Evolutionary conservation across 2,888 invertebrate genomes (phyloP), one percentile per base, ranked within the genome.

Genomic region (Idaea straminata): DNA sequence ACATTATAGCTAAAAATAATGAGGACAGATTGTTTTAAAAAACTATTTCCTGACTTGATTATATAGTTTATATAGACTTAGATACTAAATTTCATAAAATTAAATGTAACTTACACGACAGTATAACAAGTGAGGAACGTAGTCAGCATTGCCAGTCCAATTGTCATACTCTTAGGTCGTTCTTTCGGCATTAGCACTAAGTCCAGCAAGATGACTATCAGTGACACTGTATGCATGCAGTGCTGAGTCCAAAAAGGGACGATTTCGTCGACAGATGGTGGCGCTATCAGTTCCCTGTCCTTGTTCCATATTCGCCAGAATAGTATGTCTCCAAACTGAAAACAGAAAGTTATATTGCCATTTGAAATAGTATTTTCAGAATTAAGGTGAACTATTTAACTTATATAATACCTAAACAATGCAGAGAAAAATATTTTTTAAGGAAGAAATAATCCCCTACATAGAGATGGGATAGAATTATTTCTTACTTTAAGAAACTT

Each of bases 261-360:
- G 1, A 83, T 69, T 0, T 75, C 74, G 35, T 89, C 87, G 0
- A 85, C 78, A 5, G 79, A 70, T 1, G 68, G 64, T 0, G 91
- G 91, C 16, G 84, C 84, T 15, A 91, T 72, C 57, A 90, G 67
- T 62, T 83, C 80, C 15, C 81, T 78, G 68, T 89, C 80, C 64
- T 81, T 83, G 69, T 81, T 79, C 87, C 88, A 91, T 35, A 91
- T 75, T 36, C 85, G 80, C 91, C 91, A 91, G 74, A 91, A 91
- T 35, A 89, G 71, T 58, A 86, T 83, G 67, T 91, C 91, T 63
- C 86, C 83, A 67, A 88, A 89, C 91, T 91, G 77, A 16, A 82
- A 83, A n/a, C n/a, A n/a, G n/a, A n/a, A 61, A 60, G 25, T 25
- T 25, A 2, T 2, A 25, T 25, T 25, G 1, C 3, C 25, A 25